These are phyloP conservation scores for Synodontis membranacea DNA, from an alignment of 2,113 vertebrate species.

Conservation along the genomic window DNA sequence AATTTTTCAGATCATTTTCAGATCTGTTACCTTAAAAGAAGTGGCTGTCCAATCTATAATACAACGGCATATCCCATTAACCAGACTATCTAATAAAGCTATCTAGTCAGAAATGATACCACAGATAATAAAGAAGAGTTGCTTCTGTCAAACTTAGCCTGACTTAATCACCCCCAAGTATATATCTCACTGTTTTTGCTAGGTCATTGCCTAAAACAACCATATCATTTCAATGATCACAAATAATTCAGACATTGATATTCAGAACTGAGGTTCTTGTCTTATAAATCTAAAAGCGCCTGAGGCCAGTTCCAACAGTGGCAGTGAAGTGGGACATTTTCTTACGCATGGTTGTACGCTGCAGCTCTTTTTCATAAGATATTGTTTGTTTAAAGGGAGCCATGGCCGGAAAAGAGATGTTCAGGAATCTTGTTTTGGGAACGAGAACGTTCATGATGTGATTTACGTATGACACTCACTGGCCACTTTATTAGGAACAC, in stretches of 20 bases:
- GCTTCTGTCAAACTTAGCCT: not conserved
- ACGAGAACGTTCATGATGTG: not conserved
- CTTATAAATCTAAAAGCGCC: conserved; percentile 36
- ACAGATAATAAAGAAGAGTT: conserved; percentile 25
- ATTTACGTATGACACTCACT: not conserved
- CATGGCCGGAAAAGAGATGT: conserved; percentile 23
- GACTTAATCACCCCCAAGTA: conserved; percentile 14
- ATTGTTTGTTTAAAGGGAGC: conserved; percentile 56
- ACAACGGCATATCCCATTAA: not conserved
- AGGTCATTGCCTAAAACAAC: conserved; percentile 14
- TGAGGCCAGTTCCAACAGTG: conserved; percentile 57
- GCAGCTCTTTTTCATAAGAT: conserved; percentile 44
- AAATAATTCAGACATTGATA: conserved; percentile 22
- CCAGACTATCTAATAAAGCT: not conserved
- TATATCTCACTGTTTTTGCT: not conserved
- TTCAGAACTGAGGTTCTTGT: conserved; percentile 26
- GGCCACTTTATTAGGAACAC: not conserved
- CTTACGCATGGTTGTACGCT: conserved; percentile 63
- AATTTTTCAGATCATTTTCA: not conserved
- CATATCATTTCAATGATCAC: conserved; percentile 21
- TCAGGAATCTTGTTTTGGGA: conserved; percentile 44
- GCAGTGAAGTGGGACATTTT: conserved; percentile 52
- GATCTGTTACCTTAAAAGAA: not conserved
- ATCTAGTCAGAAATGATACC: not conserved
- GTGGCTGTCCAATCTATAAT: not conserved